Evolutionary conservation across 2,888 invertebrate genomes (phyloP).

Genomic region (Archips xylosteana): DNA sequence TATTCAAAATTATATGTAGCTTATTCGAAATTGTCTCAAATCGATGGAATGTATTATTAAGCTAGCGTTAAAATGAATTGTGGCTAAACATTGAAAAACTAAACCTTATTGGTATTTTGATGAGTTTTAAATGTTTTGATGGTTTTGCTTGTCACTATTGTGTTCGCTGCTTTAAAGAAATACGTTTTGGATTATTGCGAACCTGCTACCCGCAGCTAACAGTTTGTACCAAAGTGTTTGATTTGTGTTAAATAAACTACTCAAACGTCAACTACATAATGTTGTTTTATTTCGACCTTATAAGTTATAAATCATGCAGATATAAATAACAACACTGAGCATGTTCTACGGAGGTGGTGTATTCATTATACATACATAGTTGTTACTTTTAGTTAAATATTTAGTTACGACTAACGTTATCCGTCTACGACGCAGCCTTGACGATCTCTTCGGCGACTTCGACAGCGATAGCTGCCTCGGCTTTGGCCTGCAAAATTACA

Average conservation of each 20-base stretch:
- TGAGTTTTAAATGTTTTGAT: constrained; percentile 55
- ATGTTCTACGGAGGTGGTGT: constrained; percentile 60
- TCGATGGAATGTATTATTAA: constrained; percentile 30
- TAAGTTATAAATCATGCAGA: constrained; percentile 21
- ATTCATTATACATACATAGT: constrained; percentile 67
- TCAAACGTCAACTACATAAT: constrained; percentile 77
- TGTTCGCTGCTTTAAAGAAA: constrained; percentile 65
- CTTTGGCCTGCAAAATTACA: constrained; percentile 86
- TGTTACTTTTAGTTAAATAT: constrained; percentile 64
- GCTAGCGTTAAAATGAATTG: constrained; percentile 31
- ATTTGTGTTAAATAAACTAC: constrained; percentile 85
- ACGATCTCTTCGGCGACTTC: constrained; percentile 98
- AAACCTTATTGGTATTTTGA: constrained; percentile 25
- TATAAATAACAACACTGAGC: constrained; percentile 37
- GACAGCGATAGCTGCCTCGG: constrained; percentile 96
- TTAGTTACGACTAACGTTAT: constrained; percentile 61
- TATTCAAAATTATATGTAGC: constrained; percentile 52
- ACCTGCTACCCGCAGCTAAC: constrained; percentile 77
- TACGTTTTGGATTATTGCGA: constrained; percentile 63
- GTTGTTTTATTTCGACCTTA: constrained; percentile 63
- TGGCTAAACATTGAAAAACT: constrained; percentile 32
- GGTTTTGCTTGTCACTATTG: constrained; percentile 71
- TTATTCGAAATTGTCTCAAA: constrained; percentile 61
- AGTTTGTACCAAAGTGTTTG: constrained; percentile 86
- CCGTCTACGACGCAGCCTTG: constrained; percentile 88